These are phyloP conservation scores for Nomada fabriciana DNA, from an alignment of 2,888 invertebrate genomes.

Conservation along the genomic window DNA sequence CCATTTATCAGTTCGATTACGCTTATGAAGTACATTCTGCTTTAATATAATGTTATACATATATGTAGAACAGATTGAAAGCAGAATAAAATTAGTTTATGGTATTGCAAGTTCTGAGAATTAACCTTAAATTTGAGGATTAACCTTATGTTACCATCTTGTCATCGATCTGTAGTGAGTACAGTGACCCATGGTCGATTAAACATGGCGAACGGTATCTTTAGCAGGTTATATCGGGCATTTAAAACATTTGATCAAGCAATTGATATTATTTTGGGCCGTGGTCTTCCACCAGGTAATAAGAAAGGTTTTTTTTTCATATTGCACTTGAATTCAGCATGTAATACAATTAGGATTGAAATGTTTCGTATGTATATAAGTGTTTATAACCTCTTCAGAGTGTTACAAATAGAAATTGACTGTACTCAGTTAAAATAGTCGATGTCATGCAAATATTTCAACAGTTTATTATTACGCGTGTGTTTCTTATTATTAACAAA, in stretches of 20 bases:
- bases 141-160: neutral
- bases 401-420: neutral
- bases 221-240: conserved; percentile 81
- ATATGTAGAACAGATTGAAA: neutral
- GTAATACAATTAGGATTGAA: neutral
- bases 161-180: neutral
- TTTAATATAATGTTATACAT: too few relatives aligned
- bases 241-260: conserved; percentile 84
- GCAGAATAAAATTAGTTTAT: neutral
- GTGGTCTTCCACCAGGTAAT: conserved; percentile 85
- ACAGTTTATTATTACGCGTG: neutral
- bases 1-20: too few relatives aligned
- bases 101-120: neutral
- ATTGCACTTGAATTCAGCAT: neutral
- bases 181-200: neutral
- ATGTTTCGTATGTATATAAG: neutral
- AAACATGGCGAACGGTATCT: conserved; percentile 80
- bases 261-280: conserved; percentile 79
- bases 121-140: conserved; percentile 16
- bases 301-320: neutral
- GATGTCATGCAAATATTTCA: neutral
- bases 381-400: conserved; percentile 38
- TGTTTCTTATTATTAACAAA: conserved; percentile 5
- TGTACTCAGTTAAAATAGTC: neutral
- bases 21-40: too few relatives aligned